Base-by-base conservation (phyloP, 2,113 vertebrate species). In the Tylochromis polylepis region DNA sequence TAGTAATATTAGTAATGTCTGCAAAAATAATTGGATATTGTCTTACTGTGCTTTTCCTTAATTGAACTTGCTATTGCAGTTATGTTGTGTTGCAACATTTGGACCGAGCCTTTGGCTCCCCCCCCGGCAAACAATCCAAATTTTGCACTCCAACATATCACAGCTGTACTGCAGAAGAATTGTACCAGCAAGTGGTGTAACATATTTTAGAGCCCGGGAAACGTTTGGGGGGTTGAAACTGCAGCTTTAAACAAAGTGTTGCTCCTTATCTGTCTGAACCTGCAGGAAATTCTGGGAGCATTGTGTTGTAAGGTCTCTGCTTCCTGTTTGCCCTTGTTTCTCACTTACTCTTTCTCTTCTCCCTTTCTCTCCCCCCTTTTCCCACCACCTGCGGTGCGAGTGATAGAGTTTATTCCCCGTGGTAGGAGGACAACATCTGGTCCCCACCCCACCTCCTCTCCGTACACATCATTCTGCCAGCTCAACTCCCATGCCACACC, bases 271-370 rank as follows among this genome's bases (percentile, higher is more conserved):
- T 95, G 91, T 93, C 82, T 88, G 84, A 86, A 84, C 94, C 93
- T 95, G 94, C 95, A 95, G 95, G 95, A 96, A 95, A 92, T 91
- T 91, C 83, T 80, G 93, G 3, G 27, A 88, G 92, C 87, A 95
- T 95, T 96, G 95, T 95, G 92, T 94, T 95, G 85, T 94, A 91
- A 91, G 89, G 90, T 91, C 91, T 85, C 87, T 58, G 89, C 92
- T 95, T 96, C 95, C 95, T 96, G 95, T 94, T 95, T 95, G 93
- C 89, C 91, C 78, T 93, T 88, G 92, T 94, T 95, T 89, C 93
- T 92, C 88, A 75, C 85, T 95, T 86, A 86, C 86, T 93, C 83
- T 55, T 92, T 95, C 95, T 93, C 85, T 93, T 92, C 92, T 93
- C 90, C 81, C 84, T 92, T 90, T 92, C 90, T 87, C 87, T 88